Evolutionary conservation across 2,113 vertebrate genomes (phyloP), one percentile per base, ranked within the genome.

Genomic region (Camelus bactrianus): DNA sequence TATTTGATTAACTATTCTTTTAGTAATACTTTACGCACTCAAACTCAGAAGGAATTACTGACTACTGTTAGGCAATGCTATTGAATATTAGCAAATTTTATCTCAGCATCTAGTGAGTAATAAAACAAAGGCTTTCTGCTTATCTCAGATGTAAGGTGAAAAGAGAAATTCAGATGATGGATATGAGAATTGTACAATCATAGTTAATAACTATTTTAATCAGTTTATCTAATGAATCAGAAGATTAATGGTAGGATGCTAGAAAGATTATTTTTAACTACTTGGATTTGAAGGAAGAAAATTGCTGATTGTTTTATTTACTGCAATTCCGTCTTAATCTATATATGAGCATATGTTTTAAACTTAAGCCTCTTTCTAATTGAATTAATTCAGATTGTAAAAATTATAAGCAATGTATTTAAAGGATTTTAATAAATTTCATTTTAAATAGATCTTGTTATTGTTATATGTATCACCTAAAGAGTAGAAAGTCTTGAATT

Each of bases 351-450:
- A 73, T 35, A 73, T 2, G 19, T 46, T 85, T 81, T 91, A 64
- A 96, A 56, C 1, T 14, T 91, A 60, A 69, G 8, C 2, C 26
- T 56, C 2, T 69, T 93, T 81, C 85, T 46, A 87, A 83, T 30
- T 83, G 26, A 77, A 46, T 93, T 81, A 67, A 93, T 75, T 95
- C 17, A 62, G 28, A 4, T 72, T 79, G 14, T 87, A 92, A 89
- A 7, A 92, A 93, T 72, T 87, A 2, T 48, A 79, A 86, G 19
- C 5, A 84, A 52, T 60, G 16, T 19, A 88, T 62, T 76, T 91
- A 77, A 89, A 52, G 30, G 10, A 48, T 22, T 70, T 30, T 93
- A 52, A 46, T 58, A 76, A 54, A 77, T 75, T 12, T 84, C 2
- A 84, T 56, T 93, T 87, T 69, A 90, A 90, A 64, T 56, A 89